Conservation (phyloP, 2,113 vertebrate species). For the Bagarius yarrelli region DNA sequence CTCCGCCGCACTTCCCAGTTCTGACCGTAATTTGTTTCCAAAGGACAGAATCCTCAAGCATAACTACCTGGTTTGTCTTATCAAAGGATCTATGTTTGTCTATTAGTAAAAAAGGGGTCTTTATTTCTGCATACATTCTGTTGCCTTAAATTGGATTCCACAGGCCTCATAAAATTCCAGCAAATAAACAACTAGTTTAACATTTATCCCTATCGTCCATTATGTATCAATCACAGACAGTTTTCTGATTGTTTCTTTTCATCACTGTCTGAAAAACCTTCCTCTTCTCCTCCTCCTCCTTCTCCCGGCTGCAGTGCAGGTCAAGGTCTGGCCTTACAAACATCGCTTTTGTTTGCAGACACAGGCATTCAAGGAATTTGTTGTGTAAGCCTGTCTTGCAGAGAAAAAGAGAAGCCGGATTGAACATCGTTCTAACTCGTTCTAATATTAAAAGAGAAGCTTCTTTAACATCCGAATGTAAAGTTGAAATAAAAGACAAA, state of each 20-base stretch:
- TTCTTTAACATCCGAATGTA: background rate
- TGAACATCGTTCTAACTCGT: conserved; percentile 58
- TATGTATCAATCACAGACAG: background rate
- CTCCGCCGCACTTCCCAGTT: too few relatives aligned
- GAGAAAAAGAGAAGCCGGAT: conserved; percentile 34
- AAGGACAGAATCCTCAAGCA: too few relatives aligned
- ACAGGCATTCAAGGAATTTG: conserved; percentile 68
- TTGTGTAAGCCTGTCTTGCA: conserved; percentile 53
- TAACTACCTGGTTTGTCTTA: too few relatives aligned
- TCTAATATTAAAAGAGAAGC: conserved; percentile 36
- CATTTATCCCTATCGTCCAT: background rate
- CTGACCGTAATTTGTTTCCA: too few relatives aligned
- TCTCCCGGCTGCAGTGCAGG: conserved; percentile 6
- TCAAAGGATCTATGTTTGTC: too few relatives aligned
- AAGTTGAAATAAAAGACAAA: background rate
- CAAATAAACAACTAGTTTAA: background rate
- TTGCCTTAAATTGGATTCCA: background rate
- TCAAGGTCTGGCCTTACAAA: conserved; percentile 41
- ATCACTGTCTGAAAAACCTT: background rate
- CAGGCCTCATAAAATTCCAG: background rate
- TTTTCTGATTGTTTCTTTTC: background rate
- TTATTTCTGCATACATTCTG: too few relatives aligned
- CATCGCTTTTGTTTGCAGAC: conserved; percentile 61
- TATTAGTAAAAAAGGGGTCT: too few relatives aligned
- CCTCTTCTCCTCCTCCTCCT: background rate